These are phyloP conservation scores for Coturnix japonica DNA, from an alignment of 2,113 vertebrate species.

Conservation along the genomic window DNA sequence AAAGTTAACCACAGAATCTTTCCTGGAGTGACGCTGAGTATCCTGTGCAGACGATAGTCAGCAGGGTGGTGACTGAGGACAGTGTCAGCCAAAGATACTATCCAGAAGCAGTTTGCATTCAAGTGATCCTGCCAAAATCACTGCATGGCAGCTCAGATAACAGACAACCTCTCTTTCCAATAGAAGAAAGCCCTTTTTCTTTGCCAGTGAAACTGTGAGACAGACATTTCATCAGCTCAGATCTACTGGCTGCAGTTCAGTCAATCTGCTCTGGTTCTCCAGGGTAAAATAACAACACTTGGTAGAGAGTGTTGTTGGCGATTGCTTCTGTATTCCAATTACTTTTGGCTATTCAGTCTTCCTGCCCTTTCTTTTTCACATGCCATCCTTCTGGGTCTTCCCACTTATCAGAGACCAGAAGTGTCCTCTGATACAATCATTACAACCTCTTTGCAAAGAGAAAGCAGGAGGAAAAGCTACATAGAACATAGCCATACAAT, in stretches of 20 bases:
- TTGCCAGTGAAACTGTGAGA: neutral
- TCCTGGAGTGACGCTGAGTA: neutral
- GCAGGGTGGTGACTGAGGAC: neutral
- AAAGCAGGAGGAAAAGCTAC: neutral
- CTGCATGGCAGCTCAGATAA: neutral
- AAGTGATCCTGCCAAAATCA: neutral
- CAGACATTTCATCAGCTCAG: neutral
- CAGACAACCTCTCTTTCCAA: neutral
- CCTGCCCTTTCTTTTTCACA: neutral
- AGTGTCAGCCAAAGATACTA: neutral
- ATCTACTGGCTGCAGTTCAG: neutral
- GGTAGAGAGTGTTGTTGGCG: neutral
- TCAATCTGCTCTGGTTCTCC: neutral
- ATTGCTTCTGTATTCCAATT: neutral
- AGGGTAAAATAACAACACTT: neutral
- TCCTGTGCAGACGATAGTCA: neutral
- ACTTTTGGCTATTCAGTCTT: neutral
- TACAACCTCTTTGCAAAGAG: neutral
- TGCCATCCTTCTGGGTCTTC: neutral
- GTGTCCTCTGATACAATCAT: neutral
- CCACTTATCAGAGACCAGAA: neutral
- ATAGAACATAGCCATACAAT: neutral
- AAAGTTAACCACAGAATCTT: neutral
- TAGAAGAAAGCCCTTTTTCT: neutral
- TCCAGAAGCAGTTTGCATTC: neutral